Percentiles rank a stretch among this genome's conserved stretches.
phyloP scores from a whole-genome alignment of 2,113 vertebrate species.

The Litocranius walleri region DNA sequence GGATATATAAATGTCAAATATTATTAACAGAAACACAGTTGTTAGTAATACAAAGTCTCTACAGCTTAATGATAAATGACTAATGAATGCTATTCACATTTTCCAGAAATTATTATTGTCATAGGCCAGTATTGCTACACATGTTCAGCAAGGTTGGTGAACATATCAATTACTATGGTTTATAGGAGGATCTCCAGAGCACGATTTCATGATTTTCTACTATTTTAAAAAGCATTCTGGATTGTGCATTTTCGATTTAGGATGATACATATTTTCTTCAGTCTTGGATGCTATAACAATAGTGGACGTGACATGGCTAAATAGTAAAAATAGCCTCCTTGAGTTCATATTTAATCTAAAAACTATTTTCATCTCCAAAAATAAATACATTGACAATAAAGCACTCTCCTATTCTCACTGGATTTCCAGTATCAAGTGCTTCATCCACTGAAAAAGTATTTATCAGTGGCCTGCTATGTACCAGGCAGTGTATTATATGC shows the following conservation, averaged over 20 bases:
- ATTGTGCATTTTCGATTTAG: not conserved
- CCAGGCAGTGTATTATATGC: not conserved
- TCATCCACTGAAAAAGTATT: not conserved
- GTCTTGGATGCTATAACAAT: not conserved
- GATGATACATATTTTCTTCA: not conserved
- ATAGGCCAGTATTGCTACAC: not conserved
- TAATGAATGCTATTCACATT: constrained; percentile 33
- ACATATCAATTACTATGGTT: not conserved
- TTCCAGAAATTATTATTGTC: constrained; percentile 42
- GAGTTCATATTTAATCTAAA: not conserved
- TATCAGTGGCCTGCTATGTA: not conserved
- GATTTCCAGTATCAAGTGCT: not conserved
- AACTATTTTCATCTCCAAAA: not conserved
- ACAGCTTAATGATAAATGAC: constrained; percentile 36
- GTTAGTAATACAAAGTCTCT: constrained; percentile 3
- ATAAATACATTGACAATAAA: not conserved
- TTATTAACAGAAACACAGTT: constrained; percentile 38
- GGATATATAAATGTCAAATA: constrained; percentile 57
- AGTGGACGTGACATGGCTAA: not conserved
- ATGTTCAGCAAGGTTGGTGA: not conserved
- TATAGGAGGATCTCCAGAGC: not conserved
- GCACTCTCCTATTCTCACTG: not conserved
- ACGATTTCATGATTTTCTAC: constrained; percentile 11
- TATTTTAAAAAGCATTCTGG: not conserved
- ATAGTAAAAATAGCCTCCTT: not conserved